Evolutionary conservation across 92 coral and sea anemone genomes (phyloP), one percentile per base, ranked within the genome.

Genomic region (Palythoa grandiflora): DNA sequence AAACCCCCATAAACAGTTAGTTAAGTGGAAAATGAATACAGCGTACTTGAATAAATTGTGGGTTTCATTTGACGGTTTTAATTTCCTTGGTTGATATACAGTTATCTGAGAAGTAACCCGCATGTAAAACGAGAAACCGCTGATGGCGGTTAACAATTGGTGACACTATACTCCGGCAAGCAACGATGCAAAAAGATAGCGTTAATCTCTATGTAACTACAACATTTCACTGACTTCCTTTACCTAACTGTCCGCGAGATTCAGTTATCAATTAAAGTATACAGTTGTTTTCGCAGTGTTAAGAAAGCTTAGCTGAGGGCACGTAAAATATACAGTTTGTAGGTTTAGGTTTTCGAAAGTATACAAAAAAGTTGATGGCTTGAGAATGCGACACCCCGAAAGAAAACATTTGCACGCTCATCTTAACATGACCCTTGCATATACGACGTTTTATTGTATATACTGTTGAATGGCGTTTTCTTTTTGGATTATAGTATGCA

Each of bases 91-190:
- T 95, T 95, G 98, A 93, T 93, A 95, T 90, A 92, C 80, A 89
- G 98, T 89, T 91, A 95, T 93, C 92, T 95, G 98, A 95, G 98
- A 95, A 93, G 92, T 83, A 83, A 80, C 90, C 89, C 90, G 93
- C 87, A 86, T 92, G 97, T 94, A 94, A 94, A 95, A 88, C 90
- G 98, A 95, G 98, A 87, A 94, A 89, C 92, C 92, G 65, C 86
- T 79, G 84, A 79, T 59, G 84, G 71, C 73, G 54, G 73, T 40
- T 81, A 81, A 68, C 75, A 65, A 47, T 81, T 81, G 86, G 86
- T 48, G 86, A 81, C 86, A 81, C 47, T 66, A 57, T 13, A 66
- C 75, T 68, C 75, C 59, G 86, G 86, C 61, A 68, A 81, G 59
- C 86, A 16, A 81, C 61, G 86, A 81, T 68, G 75, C 86, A 81